A percentile compares a stretch with the other conserved stretches of the same genome.
Conservation (phyloP, 2,888 invertebrate genomes). For the Bombyx huttoni region DNA sequence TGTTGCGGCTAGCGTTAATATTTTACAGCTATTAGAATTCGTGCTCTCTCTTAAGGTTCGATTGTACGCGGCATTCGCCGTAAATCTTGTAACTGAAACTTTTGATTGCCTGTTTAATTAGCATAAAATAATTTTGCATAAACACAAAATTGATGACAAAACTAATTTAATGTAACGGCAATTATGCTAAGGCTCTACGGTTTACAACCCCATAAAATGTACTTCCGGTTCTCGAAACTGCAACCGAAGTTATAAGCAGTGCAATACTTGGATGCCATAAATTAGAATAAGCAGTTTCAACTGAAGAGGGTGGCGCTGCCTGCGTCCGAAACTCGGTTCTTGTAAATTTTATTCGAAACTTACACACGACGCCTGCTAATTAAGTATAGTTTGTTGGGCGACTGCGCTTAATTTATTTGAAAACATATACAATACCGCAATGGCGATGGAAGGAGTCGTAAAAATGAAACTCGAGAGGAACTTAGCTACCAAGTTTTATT, state of each 20-base stretch:
- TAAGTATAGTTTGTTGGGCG: slow-evolving; percentile 9
- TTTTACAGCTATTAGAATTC: slow-evolving; percentile 42
- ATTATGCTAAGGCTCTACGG: slow-evolving; percentile 66
- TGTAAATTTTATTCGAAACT: slow-evolving; percentile 3
- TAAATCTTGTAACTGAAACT: neutral
- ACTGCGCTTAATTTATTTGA: slow-evolving; percentile 22
- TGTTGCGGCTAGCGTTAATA: slow-evolving; percentile 62
- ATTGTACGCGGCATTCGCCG: too few relatives aligned
- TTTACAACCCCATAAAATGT: slow-evolving; percentile 65
- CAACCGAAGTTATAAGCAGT: slow-evolving; percentile 65
- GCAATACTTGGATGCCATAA: slow-evolving; percentile 58
- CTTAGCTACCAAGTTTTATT: slow-evolving; percentile 60
- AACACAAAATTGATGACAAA: slow-evolving; percentile 59
- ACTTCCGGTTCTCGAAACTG: slow-evolving; percentile 59
- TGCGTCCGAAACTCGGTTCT: slow-evolving; percentile 1
- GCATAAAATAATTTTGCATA: slow-evolving; percentile 36
- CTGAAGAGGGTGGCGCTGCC: slow-evolving; percentile 31
- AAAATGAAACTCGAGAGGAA: slow-evolving; percentile 53
- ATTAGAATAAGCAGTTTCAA: slow-evolving; percentile 67
- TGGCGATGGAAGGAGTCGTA: slow-evolving; percentile 47
- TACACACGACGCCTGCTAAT: slow-evolving; percentile 6
- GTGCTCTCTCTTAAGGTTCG: too few relatives aligned
- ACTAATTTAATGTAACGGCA: slow-evolving; percentile 65
- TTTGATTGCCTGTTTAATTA: neutral
- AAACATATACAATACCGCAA: slow-evolving; percentile 50